These are phyloP conservation scores for Melanchra persicariae DNA, from an alignment of 2,888 invertebrate genomes.

Conservation along the genomic window DNA sequence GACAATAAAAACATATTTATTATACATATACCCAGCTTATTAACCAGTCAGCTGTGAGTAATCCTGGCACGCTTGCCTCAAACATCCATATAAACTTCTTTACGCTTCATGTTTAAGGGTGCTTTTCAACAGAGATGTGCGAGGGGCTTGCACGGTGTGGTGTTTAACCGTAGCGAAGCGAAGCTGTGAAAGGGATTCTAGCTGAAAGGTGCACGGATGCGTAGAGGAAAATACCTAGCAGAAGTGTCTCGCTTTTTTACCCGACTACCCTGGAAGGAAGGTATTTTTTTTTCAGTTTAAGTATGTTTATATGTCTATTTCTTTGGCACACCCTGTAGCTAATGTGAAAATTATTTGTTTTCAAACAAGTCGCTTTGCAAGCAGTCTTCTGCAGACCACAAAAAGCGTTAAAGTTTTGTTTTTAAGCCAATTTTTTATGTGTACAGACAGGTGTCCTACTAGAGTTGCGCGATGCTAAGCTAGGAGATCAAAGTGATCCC, in stretches of 20 bases:
- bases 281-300: no score
- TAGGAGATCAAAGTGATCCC: no score
- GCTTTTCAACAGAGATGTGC: neutral
- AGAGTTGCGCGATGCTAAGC: no score
- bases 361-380: no score
- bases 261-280: no score
- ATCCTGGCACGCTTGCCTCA: conserved; percentile 23
- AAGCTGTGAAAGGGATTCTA: neutral
- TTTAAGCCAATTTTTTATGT: no score
- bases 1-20: neutral
- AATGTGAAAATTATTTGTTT: no score
- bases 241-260: neutral
- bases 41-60: conserved; percentile 21
- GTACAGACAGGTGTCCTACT: no score
- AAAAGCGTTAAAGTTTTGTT: no score
- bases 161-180: neutral
- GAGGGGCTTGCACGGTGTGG: neutral
- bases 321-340: no score
- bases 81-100: conserved; percentile 43
- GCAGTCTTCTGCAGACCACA: no score
- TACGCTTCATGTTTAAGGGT: conserved; percentile 25
- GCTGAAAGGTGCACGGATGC: no score
- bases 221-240: neutral
- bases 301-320: neutral
- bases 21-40: conserved; percentile 13